Conservation (phyloP, 23 tunicate genomes). For the Diplosoma virens region DNA sequence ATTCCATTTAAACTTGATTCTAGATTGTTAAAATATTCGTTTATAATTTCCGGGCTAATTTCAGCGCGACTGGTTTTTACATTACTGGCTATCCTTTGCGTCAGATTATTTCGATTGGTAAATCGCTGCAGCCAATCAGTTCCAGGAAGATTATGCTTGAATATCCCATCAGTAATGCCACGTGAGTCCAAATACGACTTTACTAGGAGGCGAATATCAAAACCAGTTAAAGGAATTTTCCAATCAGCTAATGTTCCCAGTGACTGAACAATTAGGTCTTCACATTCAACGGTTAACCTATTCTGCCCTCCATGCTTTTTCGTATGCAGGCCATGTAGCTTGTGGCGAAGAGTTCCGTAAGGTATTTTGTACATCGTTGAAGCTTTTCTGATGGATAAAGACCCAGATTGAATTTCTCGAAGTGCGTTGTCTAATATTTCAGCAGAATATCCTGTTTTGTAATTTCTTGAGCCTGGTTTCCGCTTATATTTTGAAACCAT, state of each 20-base stretch:
- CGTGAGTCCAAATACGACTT: background rate
- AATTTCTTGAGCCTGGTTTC: too few relatives aligned
- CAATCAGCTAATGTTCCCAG: conserved; percentile 37
- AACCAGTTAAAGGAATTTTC: conserved; percentile 29
- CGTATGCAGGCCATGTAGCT: too few relatives aligned
- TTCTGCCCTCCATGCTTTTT: too few relatives aligned
- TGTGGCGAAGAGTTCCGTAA: too few relatives aligned
- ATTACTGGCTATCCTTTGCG: conserved; percentile 5
- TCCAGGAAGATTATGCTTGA: conserved; percentile 24
- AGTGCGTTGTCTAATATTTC: too few relatives aligned
- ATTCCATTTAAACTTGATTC: background rate
- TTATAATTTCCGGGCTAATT: conserved; percentile 12
- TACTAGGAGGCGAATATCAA: conserved; percentile 21
- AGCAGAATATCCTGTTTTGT: too few relatives aligned
- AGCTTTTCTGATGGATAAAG: too few relatives aligned
- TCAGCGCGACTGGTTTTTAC: conserved; percentile 17
- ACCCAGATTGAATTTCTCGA: too few relatives aligned
- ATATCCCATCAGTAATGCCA: conserved; percentile 10
- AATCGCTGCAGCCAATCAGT: conserved; percentile 23
- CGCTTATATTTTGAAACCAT: too few relatives aligned
- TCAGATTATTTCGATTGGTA: conserved; percentile 13
- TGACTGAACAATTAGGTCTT: too few relatives aligned
- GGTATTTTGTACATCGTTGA: too few relatives aligned
- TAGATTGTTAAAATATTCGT: conserved; percentile 24
- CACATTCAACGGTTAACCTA: too few relatives aligned